A percentile compares a stretch with the other conserved stretches of the same genome.
Conservation (phyloP, 2,113 vertebrate genomes). For the Tachysurus fulvidraco region DNA sequence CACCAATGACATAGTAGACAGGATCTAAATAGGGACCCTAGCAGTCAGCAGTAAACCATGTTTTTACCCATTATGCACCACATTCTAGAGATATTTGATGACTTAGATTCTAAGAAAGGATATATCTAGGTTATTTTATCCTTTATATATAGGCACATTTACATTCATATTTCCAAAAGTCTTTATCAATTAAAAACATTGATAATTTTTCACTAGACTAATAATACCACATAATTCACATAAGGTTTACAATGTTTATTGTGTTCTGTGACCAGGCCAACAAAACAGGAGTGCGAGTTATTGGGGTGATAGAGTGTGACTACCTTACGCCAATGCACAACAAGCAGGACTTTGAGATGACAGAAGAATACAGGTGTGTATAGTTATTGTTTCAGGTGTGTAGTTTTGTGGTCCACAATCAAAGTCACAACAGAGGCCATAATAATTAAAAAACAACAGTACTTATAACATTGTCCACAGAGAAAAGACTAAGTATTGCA, state of each 20-base stretch:
- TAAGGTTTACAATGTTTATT: not conserved
- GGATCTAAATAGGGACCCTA: not conserved
- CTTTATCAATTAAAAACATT: too few species aligned
- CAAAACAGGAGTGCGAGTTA: slow-evolving; percentile 87
- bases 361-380: slow-evolving; percentile 89
- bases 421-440: not conserved
- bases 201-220: too few species aligned
- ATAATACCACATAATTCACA: too few species aligned
- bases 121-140: not conserved
- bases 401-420: not conserved
- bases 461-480: not conserved
- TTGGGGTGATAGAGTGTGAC: slow-evolving; percentile 92
- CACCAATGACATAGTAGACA: not conserved
- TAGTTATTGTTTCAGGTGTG: not conserved
- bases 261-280: slow-evolving; percentile 78
- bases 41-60: not conserved
- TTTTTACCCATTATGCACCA: not conserved
- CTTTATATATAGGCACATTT: not conserved
- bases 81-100: not conserved
- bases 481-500: not conserved
- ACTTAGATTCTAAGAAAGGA: not conserved
- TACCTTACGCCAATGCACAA: slow-evolving; percentile 95
- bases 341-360: slow-evolving; percentile 94
- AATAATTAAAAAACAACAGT: too few species aligned
- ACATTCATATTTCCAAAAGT: too few species aligned